Conservation (phyloP, 2,797 vertebrate genomes). For the Uromys caudimaculatus region DNA sequence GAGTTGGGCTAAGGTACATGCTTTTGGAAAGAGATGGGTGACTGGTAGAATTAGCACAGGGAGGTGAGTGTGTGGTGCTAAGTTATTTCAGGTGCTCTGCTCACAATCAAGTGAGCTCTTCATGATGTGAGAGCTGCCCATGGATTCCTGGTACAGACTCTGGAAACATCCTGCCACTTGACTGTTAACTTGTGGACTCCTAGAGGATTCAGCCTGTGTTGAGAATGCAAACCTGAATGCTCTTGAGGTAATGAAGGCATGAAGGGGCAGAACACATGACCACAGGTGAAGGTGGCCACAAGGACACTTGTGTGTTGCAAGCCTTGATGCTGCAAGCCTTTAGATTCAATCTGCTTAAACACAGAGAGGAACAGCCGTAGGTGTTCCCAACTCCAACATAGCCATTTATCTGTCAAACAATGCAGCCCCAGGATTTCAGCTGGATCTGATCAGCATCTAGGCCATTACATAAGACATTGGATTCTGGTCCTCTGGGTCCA, state of each 20-base stretch:
- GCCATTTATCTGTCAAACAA: not conserved
- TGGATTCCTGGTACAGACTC: not conserved
- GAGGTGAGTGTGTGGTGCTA: not conserved
- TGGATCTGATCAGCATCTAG: not conserved
- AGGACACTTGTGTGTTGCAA: rapidly evolving
- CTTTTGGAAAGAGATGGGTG: not conserved
- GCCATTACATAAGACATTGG: not conserved
- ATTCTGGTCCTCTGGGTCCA: not conserved
- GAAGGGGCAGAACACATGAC: not conserved
- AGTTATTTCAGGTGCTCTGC: constrained; percentile 55
- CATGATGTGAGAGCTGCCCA: constrained; percentile 56
- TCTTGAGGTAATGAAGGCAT: not conserved
- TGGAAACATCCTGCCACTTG: not conserved
- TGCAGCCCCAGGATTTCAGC: not conserved
- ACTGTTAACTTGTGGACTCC: not conserved
- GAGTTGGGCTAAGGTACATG: not conserved
- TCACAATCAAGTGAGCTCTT: constrained; percentile 60
- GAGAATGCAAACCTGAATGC: not conserved
- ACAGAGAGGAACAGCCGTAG: not conserved
- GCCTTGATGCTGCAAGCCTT: not conserved
- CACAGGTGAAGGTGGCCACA: rapidly evolving
- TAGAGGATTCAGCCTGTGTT: constrained; percentile 9
- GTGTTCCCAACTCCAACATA: not conserved
- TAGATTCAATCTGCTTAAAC: not conserved
- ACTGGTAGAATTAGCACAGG: not conserved